Conservation (phyloP, 2,113 vertebrate genomes). For the Acanthochromis polyacanthus region DNA sequence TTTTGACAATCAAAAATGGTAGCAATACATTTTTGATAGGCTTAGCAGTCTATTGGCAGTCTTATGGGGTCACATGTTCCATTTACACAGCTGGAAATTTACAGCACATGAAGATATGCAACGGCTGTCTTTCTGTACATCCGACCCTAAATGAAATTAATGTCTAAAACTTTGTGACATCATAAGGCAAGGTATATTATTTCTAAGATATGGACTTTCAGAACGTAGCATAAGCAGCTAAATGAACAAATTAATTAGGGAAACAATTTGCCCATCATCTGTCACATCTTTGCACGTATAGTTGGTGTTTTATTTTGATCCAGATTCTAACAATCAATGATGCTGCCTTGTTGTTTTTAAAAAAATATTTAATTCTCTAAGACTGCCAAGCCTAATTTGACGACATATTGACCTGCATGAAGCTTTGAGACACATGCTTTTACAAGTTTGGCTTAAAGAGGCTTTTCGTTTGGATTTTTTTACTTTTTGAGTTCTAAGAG, state of each 20-base stretch:
- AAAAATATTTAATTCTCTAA: constrained; percentile 66
- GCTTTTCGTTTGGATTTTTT: constrained; percentile 58
- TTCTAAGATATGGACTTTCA: background rate
- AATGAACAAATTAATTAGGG: constrained; percentile 1
- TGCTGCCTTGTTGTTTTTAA: constrained; percentile 5
- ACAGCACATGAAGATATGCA: background rate
- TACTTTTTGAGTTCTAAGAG: constrained; percentile 44
- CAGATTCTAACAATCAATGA: constrained; percentile 16
- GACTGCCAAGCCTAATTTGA: constrained; percentile 90
- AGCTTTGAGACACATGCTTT: constrained; percentile 83
- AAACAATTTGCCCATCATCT: background rate
- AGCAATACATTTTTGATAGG: constrained; percentile 87
- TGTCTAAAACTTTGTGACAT: background rate
- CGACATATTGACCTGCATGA: constrained; percentile 86
- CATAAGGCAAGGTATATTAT: background rate
- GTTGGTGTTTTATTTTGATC: constrained; percentile 36
- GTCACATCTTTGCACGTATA: constrained; percentile 1
- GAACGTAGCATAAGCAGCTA: background rate
- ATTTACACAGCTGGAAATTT: constrained; percentile 7
- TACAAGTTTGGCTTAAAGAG: constrained; percentile 71
- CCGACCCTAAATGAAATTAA: background rate
- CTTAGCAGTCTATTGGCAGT: constrained; percentile 89
- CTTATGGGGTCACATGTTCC: constrained; percentile 31
- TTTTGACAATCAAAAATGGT: constrained; percentile 82
- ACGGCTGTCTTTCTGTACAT: background rate